Base-by-base conservation (phyloP, 2,797 vertebrate genomes). In the Pipistrellus pygmaeus region DNA sequence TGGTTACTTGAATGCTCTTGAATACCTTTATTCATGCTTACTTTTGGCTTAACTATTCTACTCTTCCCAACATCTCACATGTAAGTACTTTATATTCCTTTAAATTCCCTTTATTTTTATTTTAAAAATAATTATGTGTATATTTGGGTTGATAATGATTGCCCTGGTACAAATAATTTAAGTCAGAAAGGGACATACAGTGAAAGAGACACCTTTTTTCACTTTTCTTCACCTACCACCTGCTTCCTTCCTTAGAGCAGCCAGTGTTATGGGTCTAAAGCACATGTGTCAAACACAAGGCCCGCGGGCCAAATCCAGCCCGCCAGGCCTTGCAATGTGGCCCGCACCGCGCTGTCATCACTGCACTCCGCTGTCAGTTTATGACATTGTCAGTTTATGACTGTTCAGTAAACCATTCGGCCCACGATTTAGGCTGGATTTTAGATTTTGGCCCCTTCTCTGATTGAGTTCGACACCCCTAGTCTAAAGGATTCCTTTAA, bases 81-180 rank as follows among this genome's bases (percentile, higher is more conserved):
- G 44, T 44, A 84, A 71, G 51, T 57, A 53, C 11, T 73, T 89
- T 20, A n/a, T 64, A n/a, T 60, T 55, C 21, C 15, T 93, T 66
- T n/a, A 82, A 18, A 62, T 48, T 77, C 18, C 23, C 21, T 80
- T 90, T 53, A 46, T 81, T 91, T 91, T 88, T 76, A 89, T 62
- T 71, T 84, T 53, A 18, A 88, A 94, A 71, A 48, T 69, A 80
- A 72, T 78, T 21, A 21, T 68, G n/a, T 41, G 5, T 72, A 5
- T 51, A 64, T 93, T 88, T 83, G 53, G 69, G 44, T 72, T n/a
- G 5, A 4, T 66, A 80, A 44, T 76, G 53, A n/a, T 64, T 3
- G 30, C 38, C 64, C 23, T 23, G n/a, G 55, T 48, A 69, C 11
- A 73, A 77, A 12, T 75, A 82, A 69, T 15, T 51, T 13, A 69